Conservation (phyloP, 2,888 invertebrate genomes). For the Cynaeus angustus region DNA sequence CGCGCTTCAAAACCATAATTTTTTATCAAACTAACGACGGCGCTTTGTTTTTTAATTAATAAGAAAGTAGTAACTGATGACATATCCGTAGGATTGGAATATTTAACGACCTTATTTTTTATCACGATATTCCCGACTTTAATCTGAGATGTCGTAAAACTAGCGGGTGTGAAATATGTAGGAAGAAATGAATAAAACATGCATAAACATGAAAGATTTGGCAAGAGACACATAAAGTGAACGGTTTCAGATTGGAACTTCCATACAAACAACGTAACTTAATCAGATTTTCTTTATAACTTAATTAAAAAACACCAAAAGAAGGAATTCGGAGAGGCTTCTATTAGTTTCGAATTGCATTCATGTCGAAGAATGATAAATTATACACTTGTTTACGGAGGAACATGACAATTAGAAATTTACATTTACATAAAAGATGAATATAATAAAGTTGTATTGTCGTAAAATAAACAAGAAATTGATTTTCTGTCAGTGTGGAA, state of each 20-base stretch:
- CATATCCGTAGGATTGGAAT: slow-evolving; percentile 19
- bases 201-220: slow-evolving; percentile 24
- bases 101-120: slow-evolving; percentile 23
- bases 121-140: background rate
- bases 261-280: slow-evolving; percentile 14
- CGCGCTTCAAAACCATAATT: background rate
- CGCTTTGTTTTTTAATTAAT: slow-evolving; percentile 19
- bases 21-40: slow-evolving; percentile 10
- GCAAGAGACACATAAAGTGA: slow-evolving; percentile 23
- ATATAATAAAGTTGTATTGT: slow-evolving; percentile 6
- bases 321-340: slow-evolving; percentile 10
- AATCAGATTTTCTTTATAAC: slow-evolving; percentile 36
- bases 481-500: background rate
- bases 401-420: slow-evolving; percentile 25
- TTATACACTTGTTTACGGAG: slow-evolving; percentile 22
- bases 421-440: slow-evolving; percentile 22
- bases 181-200: slow-evolving; percentile 42
- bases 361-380: slow-evolving; percentile 28
- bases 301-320: slow-evolving; percentile 39
- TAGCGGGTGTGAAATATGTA: slow-evolving; percentile 43
- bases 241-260: slow-evolving; percentile 20
- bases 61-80: slow-evolving; percentile 23
- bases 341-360: slow-evolving; percentile 28
- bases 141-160: slow-evolving; percentile 33
- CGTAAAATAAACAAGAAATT: background rate